These are phyloP conservation scores for Holacanthella duospinosa DNA, from an alignment of 2,888 invertebrate species.

Conservation along the genomic window DNA sequence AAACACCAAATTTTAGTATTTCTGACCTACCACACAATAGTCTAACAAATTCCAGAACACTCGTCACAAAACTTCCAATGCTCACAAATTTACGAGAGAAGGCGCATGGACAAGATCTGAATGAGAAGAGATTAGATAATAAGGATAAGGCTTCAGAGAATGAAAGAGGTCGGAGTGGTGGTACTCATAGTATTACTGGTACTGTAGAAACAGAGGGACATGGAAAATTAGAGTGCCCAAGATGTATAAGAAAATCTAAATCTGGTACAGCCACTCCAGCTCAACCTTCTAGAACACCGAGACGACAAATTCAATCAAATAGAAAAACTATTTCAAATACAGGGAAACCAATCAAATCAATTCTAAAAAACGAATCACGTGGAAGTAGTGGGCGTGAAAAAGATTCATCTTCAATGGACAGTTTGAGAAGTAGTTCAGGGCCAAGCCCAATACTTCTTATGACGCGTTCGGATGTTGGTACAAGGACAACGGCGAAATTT, in stretches of 20 bases:
- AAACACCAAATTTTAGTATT: too few species aligned
- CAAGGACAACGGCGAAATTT: not conserved
- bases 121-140: not conserved
- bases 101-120: not conserved
- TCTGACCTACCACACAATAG: not conserved
- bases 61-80: too few species aligned
- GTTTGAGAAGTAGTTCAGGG: conserved; percentile 28
- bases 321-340: conserved; percentile 23
- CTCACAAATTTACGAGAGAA: not conserved
- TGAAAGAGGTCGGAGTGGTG: conserved; percentile 4
- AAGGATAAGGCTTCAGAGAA: not conserved
- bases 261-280: conserved; percentile 29
- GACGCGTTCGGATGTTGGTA: conserved; percentile 29
- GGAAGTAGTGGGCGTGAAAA: conserved; percentile 36
- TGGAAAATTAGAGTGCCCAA: conserved; percentile 29
- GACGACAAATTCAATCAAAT: conserved; percentile 28
- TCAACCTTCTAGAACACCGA: conserved; percentile 18
- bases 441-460: conserved; percentile 17
- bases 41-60: too few species aligned
- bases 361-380: conserved; percentile 30
- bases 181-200: conserved; percentile 17
- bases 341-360: conserved; percentile 35
- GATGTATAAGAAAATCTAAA: conserved; percentile 33
- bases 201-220: too few species aligned
- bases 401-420: conserved; percentile 36